phyloP scores from a whole-genome alignment of 1,140 invertebrate genomes.

The Rhynchophorus ferrugineus region DNA sequence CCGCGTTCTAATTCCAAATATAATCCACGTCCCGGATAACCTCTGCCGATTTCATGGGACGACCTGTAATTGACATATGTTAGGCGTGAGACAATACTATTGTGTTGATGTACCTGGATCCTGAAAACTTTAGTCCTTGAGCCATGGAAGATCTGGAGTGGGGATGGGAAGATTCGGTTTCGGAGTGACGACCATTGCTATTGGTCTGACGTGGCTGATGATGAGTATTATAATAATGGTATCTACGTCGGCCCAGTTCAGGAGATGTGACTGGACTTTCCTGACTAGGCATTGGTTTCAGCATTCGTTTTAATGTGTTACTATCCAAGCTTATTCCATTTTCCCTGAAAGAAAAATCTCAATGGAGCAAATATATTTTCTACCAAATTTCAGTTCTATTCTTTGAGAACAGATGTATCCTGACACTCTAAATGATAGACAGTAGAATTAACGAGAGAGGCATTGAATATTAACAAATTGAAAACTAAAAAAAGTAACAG shows the following conservation, averaged over 20 bases:
- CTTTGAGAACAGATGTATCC: too few relatives aligned
- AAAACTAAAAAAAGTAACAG: too few relatives aligned
- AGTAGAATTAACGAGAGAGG: too few relatives aligned
- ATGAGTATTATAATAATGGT: slow-evolving; percentile 51
- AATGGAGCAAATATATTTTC: too few relatives aligned
- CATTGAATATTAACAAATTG: too few relatives aligned
- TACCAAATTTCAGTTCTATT: not conserved
- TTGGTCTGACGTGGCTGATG: slow-evolving; percentile 46
- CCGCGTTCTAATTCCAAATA: slow-evolving; percentile 76
- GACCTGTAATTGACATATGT: too few relatives aligned
- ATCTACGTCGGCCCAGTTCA: slow-evolving; percentile 72
- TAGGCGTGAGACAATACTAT: too few relatives aligned
- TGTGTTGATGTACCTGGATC: slow-evolving; percentile 39
- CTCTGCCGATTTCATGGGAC: slow-evolving; percentile 56
- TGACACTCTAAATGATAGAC: too few relatives aligned
- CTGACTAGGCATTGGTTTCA: slow-evolving; percentile 83
- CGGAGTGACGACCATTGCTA: slow-evolving; percentile 47
- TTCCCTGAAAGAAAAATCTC: slow-evolving; percentile 29
- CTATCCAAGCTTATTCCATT: slow-evolving; percentile 49
- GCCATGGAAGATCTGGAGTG: slow-evolving; percentile 38
- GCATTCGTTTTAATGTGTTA: slow-evolving; percentile 85
- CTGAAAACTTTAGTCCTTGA: slow-evolving; percentile 38
- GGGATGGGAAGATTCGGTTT: slow-evolving; percentile 42
- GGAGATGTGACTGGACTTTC: slow-evolving; percentile 82
- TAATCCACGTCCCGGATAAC: slow-evolving; percentile 56